Evolutionary conservation across 2,888 invertebrate species (phyloP).

Genomic region (Brenthis hecate): DNA sequence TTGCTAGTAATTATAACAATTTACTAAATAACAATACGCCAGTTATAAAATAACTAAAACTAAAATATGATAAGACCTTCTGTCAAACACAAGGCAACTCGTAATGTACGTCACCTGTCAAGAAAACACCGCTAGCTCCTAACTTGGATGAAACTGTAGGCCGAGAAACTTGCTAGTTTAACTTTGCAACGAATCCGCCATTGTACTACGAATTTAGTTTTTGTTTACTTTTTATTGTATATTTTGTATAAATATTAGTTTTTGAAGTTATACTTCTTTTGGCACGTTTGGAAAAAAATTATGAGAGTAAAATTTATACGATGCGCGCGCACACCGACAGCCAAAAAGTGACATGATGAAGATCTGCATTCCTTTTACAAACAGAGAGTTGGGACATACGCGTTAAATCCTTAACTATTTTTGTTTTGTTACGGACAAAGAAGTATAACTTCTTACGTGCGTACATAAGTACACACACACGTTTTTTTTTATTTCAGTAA

Average conservation of each 20-base stretch:
- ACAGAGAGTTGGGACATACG: no score
- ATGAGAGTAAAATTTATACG: no score
- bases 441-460: no score
- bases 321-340: no score
- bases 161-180: constrained; percentile 20
- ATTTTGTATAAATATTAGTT: constrained; percentile 2
- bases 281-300: no score
- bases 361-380: no score
- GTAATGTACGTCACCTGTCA: constrained; percentile 35
- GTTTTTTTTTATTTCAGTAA: neutral
- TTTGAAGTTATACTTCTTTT: neutral
- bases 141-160: constrained; percentile 26
- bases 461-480: no score
- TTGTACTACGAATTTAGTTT: constrained; percentile 8
- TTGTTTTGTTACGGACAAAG: no score
- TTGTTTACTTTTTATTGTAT: constrained; percentile 11
- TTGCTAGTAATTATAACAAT: neutral
- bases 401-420: no score
- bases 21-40: neutral
- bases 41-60: constrained; percentile 18
- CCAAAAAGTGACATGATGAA: no score
- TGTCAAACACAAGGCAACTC: constrained; percentile 31
- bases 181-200: constrained; percentile 23
- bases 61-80: constrained; percentile 25
- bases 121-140: constrained; percentile 25